Percentiles rank a stretch among this genome's conserved stretches.
phyloP scores from a whole-genome alignment of 2,113 vertebrate species.

The Origma solitaria region DNA sequence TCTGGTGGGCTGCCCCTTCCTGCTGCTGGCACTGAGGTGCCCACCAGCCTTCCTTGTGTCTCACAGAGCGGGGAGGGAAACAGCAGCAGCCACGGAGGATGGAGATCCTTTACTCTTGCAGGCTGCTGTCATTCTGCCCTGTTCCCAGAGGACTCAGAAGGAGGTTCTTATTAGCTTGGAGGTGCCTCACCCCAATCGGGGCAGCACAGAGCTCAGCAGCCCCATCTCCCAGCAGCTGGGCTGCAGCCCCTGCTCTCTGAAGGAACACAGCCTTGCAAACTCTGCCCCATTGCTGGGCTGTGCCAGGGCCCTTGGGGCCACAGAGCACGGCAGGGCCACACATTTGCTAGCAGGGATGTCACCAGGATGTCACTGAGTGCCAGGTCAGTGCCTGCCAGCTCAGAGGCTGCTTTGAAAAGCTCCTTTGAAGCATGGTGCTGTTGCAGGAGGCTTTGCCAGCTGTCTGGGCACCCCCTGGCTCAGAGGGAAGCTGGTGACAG shows the following conservation, averaged over 20 bases:
- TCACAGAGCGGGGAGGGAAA: not conserved
- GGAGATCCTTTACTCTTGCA: not conserved
- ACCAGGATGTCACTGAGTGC: not conserved
- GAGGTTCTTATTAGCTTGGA: not conserved
- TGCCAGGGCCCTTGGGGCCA: too few relatives aligned
- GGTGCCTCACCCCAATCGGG: not conserved
- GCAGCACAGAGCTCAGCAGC: not conserved
- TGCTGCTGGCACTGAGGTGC: not conserved
- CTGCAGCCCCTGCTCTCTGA: not conserved
- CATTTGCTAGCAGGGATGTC: not conserved
- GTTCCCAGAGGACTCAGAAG: not conserved
- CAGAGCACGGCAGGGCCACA: accelerated
- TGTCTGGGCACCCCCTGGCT: not conserved
- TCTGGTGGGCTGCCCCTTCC: not conserved
- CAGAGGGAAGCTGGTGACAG: accelerated
- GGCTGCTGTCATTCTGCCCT: not conserved
- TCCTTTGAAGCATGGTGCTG: not conserved
- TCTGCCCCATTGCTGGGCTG: not conserved
- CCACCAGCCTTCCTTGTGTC: not conserved
- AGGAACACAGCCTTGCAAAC: not conserved
- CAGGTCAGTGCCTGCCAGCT: not conserved
- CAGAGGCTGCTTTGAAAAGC: not conserved
- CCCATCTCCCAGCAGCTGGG: not conserved
- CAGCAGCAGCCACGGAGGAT: accelerated
- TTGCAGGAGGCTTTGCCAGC: not conserved